phyloP scores from a whole-genome alignment of 2,113 vertebrate genomes.

The Meriones unguiculatus region DNA sequence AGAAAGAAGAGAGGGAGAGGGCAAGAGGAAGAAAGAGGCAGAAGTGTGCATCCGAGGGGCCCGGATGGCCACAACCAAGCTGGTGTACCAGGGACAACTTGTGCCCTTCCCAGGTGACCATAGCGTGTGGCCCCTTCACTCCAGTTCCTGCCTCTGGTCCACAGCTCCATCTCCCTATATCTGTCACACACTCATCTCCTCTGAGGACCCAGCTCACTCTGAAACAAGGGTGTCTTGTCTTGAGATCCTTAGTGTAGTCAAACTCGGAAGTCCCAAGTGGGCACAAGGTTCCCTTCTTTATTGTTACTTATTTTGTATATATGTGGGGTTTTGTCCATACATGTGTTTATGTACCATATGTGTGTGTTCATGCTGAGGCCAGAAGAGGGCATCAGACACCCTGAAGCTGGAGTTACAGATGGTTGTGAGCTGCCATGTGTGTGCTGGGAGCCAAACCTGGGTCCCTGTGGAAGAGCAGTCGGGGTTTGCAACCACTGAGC shows the following conservation, averaged over 20 bases:
- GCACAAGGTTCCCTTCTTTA: neutral
- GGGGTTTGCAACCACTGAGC: no score
- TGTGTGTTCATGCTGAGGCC: neutral
- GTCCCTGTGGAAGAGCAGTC: neutral
- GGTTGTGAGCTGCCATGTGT: neutral
- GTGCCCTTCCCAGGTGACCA: neutral
- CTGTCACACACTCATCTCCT: neutral
- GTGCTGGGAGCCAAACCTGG: neutral
- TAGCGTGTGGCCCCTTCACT: neutral
- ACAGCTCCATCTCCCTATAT: accelerated
- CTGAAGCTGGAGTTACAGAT: neutral
- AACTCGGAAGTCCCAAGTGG: neutral
- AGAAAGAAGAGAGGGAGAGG: neutral
- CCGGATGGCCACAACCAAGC: no score
- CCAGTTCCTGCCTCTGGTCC: no score
- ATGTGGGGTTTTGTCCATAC: neutral
- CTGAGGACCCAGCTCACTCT: neutral
- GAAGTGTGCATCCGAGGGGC: neutral
- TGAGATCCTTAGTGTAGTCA: neutral
- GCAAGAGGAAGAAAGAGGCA: neutral
- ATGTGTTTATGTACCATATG: neutral
- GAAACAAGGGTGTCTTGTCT: neutral
- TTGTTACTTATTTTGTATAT: neutral
- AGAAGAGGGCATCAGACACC: neutral
- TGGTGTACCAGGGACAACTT: neutral